Base-by-base conservation (phyloP, 1,140 invertebrate genomes). In the Drosophila nigrodunni region DNA sequence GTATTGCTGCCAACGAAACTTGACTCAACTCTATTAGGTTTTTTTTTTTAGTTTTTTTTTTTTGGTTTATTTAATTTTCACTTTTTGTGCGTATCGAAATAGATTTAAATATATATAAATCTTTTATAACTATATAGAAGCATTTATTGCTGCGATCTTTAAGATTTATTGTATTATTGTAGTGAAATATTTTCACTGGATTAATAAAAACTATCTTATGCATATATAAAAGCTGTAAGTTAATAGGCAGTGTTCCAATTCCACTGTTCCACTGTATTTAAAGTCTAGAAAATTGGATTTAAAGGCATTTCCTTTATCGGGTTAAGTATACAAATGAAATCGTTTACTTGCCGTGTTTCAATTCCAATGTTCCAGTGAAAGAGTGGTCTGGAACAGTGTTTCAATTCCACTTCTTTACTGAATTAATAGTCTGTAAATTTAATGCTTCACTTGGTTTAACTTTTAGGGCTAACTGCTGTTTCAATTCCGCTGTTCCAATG, bases 101-200 rank as follows among this genome's bases (percentile, higher is more conserved):
- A 54, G 50, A 54, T 54, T 54, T 25, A 15, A 13, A 54, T 54
- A 54, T 50, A 50, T 5, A 54, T 34, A 54, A 54, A 54, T 54
- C 34, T 54, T 35, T 54, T 54, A 37, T 30, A 54, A 37, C 30
- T 37, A 37, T 35, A 35, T 54, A 54, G n/a, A 13, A 34, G n/a
- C n/a, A 34, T 11, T 52, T n/a, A 7, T 1, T 11, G 11, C n/a
- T 4, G 21, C 4, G 25, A 52, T 52, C 49, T 18, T 21, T 10
- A 10, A 21, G 47, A 49, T 49, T 49, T 49, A 25, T 39, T 39
- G 0, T 39, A 39, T 7, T 39, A 4, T 30, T 30, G 6, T 30
- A 5, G 3, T 2, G 25, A 6, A 3, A 1, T 30, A 3, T 5
- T 3, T 30, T 30, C 3, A 30, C 25, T 30, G 3, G 25, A 30